These are phyloP conservation scores for Ferdinandea cuprea DNA, from an alignment of 2,888 invertebrate species.

Conservation along the genomic window DNA sequence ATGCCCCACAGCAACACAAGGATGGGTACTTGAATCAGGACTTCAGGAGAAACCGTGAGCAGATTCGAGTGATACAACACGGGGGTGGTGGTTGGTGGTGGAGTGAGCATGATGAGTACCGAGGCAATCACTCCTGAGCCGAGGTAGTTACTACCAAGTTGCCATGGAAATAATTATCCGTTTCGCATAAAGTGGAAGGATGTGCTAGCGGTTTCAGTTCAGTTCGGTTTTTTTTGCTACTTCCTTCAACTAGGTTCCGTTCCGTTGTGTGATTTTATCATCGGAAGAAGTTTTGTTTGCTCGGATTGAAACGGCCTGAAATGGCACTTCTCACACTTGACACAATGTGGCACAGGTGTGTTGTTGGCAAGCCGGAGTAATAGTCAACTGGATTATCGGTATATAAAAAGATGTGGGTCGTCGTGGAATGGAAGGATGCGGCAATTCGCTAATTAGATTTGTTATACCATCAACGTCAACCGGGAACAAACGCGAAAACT, in stretches of 20 bases:
- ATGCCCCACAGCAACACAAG: not conserved
- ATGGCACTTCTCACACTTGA: constrained; percentile 51
- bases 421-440: constrained; percentile 7
- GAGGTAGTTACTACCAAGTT: constrained; percentile 40
- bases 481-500: constrained; percentile 44
- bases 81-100: not conserved
- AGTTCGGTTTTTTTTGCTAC: constrained; percentile 5
- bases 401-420: not conserved
- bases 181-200: constrained; percentile 52
- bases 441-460: constrained; percentile 69
- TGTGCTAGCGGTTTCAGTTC: constrained; percentile 20
- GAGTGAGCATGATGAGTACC: constrained; percentile 1
- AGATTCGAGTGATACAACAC: constrained; percentile 25
- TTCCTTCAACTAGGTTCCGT: constrained; percentile 5
- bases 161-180: constrained; percentile 68
- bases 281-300: constrained; percentile 67
- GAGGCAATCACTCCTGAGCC: constrained; percentile 46
- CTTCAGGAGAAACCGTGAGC: constrained; percentile 4
- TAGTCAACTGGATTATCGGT: constrained; percentile 44
- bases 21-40: constrained; percentile 47
- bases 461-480: constrained; percentile 37
- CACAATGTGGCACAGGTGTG: constrained; percentile 26
- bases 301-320: constrained; percentile 13
- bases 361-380: constrained; percentile 15
- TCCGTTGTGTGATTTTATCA: constrained; percentile 48